Evolutionary conservation across 2,888 invertebrate genomes (phyloP), one percentile per base, ranked within the genome.

Genomic region (Fragum whitleyi): DNA sequence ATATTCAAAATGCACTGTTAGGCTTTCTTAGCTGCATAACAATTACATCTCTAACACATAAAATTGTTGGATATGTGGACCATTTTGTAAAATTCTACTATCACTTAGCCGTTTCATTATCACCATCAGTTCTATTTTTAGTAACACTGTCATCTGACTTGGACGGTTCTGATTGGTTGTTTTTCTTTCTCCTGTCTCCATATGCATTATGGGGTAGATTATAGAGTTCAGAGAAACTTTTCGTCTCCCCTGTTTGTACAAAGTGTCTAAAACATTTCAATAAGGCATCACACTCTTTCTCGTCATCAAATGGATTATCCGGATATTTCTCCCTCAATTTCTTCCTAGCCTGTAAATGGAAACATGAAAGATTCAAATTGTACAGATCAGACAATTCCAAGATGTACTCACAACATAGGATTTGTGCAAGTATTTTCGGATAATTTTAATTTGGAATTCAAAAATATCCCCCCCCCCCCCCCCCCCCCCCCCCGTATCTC

Each of bases 281-380:
- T 94, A 97, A 97, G 26, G 96, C 94, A 28, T 96, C 95, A 91
- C 97, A 98, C 89, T 97, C 89, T 65, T 96, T 95, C 92, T 97
- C 97, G 76, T 95, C 95, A 88, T 96, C 96, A 96, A 95, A 83
- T 96, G 95, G 1, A 96, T 97, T 86, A 76, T 97, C 97, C 0
- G 97, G 97, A 92, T 96, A 98, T 28, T 97, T 96, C 92, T 97
- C 97, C 90, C 97, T 96, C 80, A 98, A 94, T 68, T 97, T 95
- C 81, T 96, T 96, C 75, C 98, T 95, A 94, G 98, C 98, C 97
- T 97, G 92, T 16, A 93, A 91, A 11, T 3, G 26, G 19, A 53
- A 53, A 39, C 14, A 9, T 39, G 39, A 39, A 39, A 39, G 7
- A 39, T n/a, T n/a, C n/a, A n/a, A n/a, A n/a, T n/a, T n/a, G n/a